phyloP scores from a whole-genome alignment of 2,113 vertebrate species.

The Odontophorus gujanensis region DNA sequence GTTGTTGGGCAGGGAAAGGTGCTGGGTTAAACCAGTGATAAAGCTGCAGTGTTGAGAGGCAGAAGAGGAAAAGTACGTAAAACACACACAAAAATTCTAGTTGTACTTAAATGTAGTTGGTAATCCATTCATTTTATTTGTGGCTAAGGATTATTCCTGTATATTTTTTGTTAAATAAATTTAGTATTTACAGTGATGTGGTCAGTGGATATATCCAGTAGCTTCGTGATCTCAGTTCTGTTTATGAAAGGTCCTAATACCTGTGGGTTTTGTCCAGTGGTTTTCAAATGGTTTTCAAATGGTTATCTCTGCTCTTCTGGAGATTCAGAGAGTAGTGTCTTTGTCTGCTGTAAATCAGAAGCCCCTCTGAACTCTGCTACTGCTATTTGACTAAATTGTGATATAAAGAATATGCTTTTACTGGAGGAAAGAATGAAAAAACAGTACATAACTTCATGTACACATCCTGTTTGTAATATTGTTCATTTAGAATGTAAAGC shows the following conservation, averaged over 20 bases:
- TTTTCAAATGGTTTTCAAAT: neutral
- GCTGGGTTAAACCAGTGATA: neutral
- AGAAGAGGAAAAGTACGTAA: too few species aligned
- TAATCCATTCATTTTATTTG: neutral
- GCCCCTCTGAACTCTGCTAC: neutral
- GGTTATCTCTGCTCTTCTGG: neutral
- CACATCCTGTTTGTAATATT: neutral
- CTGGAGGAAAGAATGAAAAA: neutral
- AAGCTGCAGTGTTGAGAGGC: neutral
- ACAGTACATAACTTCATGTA: neutral
- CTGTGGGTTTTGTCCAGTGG: neutral
- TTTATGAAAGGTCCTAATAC: neutral
- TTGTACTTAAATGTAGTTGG: neutral
- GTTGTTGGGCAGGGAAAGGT: neutral
- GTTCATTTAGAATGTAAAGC: neutral
- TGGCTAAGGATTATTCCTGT: neutral
- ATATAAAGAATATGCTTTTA: neutral
- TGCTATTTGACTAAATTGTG: neutral
- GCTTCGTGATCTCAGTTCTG: neutral
- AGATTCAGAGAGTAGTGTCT: neutral
- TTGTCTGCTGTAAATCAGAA: neutral
- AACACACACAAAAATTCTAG: neutral
- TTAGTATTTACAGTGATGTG: neutral
- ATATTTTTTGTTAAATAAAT: neutral
- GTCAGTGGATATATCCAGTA: neutral